These are phyloP conservation scores for Exaiptasia diaphana DNA, from an alignment of 64 coral and sea anemone genomes.

Conservation along the genomic window DNA sequence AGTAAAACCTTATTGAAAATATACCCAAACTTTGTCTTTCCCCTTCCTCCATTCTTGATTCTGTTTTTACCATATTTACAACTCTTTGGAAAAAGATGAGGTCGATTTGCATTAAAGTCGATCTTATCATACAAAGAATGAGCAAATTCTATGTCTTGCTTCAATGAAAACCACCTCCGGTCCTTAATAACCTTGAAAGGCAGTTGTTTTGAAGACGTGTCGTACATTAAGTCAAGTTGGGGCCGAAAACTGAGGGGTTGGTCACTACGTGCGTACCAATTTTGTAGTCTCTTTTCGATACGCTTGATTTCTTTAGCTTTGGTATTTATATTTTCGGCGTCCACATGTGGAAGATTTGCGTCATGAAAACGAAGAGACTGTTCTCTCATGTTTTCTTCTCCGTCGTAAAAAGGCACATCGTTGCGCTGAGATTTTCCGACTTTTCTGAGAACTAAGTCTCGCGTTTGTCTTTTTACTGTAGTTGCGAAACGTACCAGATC, in stretches of 20 bases:
- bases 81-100: not conserved
- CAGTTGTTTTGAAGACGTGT: not conserved
- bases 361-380: not conserved
- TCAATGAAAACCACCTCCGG: not conserved
- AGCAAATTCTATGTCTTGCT: not conserved
- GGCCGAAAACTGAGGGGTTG: not conserved
- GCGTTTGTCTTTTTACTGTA: not conserved
- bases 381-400: not conserved
- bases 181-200: not conserved
- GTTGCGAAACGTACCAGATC: conserved; percentile 14
- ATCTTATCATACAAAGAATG: not conserved
- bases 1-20: not conserved
- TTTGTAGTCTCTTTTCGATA: conserved; percentile 16
- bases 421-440: not conserved
- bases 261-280: conserved; percentile 8
- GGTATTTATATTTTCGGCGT: not conserved
- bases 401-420: not conserved
- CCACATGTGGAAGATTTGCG: too few relatives aligned
- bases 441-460: conserved; percentile 19
- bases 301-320: not conserved
- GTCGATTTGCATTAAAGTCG: not conserved
- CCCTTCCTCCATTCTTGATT: not conserved
- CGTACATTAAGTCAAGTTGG: not conserved
- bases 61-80: not conserved
- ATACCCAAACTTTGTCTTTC: not conserved